Base-by-base conservation (phyloP, 2,888 invertebrate species). In the Drosophila picticornis region DNA sequence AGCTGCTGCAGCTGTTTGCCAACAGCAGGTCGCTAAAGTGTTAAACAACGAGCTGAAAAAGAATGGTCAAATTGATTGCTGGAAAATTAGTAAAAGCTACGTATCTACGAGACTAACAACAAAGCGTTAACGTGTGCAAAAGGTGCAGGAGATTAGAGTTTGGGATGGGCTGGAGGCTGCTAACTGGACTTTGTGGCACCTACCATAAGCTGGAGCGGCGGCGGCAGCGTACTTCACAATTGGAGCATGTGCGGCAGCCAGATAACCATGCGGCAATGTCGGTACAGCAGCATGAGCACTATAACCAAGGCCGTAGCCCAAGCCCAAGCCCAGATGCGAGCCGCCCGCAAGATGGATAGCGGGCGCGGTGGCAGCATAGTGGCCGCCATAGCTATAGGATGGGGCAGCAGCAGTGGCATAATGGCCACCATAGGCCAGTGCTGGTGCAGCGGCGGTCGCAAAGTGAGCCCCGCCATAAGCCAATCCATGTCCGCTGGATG, bases 131-230 rank as follows among this genome's bases (percentile, higher is more conserved):
- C 31, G 62, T 56, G 78, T 60, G 81, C 57, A 70, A 29, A 36
- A 58, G 48, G 75, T 70, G 78, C 72, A 19, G 2, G 4, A 46
- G 65, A 50, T 62, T 56, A 77, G 61, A 51, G 43, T 25, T 46
- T 16, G 46, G 46, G 25, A 2, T 46, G 16, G 25, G 25, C 46
- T 9, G 46, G 22, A 59, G 31, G 34, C 48, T 29, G 46, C 38
- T 43, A 34, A 48, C 22, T 19, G 31, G 25, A 46, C n/a, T 27
- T 31, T 11, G 52, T 16, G 62, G 2, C 63, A 91, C 92, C 90
- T 91, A 91, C 91, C 91, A 69, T 91, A 88, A 43, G 92, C 83
- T 56, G 92, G 93, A 63, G 91, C 92, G 31, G 92, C 81, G 55
- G 92, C 83, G 58, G 92, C 81, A 55, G 92, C 82, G 56, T 88